Percentiles rank a stretch among this genome's conserved stretches.
phyloP scores from a whole-genome alignment of 2,888 invertebrate species.

The Mesochorus sp. region DNA sequence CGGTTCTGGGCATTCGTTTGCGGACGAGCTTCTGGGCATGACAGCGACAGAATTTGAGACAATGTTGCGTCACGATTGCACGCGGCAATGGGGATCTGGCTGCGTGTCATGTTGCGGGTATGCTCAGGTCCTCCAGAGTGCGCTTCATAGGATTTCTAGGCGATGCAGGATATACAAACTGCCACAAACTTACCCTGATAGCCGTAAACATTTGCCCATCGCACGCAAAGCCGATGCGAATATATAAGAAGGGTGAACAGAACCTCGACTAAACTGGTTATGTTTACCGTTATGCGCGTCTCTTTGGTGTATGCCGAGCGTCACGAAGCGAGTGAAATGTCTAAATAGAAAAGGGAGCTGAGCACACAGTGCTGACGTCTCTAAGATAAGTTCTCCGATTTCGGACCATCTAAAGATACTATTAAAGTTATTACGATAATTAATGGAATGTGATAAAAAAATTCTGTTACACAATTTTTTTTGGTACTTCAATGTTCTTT shows the following conservation, averaged over 20 bases:
- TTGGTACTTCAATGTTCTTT: no score
- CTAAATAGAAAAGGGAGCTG: neutral
- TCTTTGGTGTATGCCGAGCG: constrained; percentile 23
- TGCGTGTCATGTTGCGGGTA: neutral
- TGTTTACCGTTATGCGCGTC: neutral
- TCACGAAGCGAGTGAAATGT: constrained; percentile 22
- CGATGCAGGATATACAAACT: neutral
- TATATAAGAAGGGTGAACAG: neutral
- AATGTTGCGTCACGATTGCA: neutral
- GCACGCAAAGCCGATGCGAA: constrained; percentile 45
- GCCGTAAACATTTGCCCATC: constrained; percentile 57
- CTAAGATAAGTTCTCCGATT: no score
- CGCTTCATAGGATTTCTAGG: neutral
- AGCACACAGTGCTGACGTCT: no score
- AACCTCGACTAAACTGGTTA: neutral
- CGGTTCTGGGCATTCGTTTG: neutral
- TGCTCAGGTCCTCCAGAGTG: neutral
- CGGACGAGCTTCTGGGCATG: neutral
- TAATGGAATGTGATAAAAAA: no score
- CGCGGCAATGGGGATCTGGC: neutral
- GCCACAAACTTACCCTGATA: constrained; percentile 36
- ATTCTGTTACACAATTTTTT: no score
- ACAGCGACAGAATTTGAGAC: neutral
- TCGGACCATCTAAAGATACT: no score
- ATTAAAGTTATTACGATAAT: no score